Evolutionary conservation across 2,888 invertebrate genomes (phyloP).

Genomic region (Tortricodes alternella): DNA sequence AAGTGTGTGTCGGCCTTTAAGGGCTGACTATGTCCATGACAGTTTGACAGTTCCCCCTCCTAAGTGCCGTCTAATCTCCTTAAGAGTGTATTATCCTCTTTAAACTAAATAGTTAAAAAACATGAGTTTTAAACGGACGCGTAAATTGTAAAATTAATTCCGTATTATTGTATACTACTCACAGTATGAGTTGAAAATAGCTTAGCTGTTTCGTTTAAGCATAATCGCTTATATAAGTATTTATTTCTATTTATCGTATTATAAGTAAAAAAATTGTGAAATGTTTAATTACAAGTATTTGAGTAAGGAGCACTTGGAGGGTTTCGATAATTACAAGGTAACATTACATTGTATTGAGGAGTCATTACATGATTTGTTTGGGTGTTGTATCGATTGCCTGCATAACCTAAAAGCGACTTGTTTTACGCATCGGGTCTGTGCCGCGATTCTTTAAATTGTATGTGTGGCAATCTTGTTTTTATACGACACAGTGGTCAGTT

Average conservation of each 20-base stretch:
- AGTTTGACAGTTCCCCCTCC: no score
- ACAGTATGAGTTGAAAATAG: conserved; percentile 13
- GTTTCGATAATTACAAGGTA: conserved; percentile 97
- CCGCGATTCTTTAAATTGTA: background rate
- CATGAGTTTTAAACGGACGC: background rate
- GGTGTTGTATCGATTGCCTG: conserved; percentile 24
- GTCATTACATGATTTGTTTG: background rate
- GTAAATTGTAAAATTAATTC: background rate
- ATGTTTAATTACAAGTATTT: conserved; percentile 90
- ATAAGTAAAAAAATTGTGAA: conserved; percentile 45
- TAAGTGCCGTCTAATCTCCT: no score
- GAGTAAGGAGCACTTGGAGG: conserved; percentile 91
- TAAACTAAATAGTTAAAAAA: background rate
- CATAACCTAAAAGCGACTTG: conserved; percentile 48
- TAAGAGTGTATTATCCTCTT: no score
- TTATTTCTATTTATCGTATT: conserved; percentile 14
- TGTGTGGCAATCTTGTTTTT: conserved; percentile 12
- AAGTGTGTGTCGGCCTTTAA: no score
- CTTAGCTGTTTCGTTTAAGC: background rate
- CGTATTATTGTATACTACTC: background rate
- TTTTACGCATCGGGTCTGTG: background rate
- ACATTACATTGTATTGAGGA: conserved; percentile 13
- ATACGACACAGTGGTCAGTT: background rate
- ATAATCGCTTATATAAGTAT: conserved; percentile 11
- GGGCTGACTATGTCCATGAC: no score